Conservation (phyloP, 2,113 vertebrate genomes). For the Heterocephalus glaber region DNA sequence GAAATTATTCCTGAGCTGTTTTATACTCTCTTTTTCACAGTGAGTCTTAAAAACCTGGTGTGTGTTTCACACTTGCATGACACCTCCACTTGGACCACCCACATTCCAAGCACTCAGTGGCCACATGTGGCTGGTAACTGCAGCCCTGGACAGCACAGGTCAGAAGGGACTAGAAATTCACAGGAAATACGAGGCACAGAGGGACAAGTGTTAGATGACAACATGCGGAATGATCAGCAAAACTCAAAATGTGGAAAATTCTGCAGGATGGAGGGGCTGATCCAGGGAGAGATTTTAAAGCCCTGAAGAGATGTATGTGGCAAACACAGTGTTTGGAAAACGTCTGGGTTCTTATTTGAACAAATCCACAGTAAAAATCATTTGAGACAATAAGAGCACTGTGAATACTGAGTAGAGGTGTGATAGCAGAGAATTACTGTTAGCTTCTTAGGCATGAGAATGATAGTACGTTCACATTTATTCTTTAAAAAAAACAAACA, state of each 20-base stretch:
- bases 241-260: background rate
- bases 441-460: background rate
- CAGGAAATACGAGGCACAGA: background rate
- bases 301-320: background rate
- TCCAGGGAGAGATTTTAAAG: background rate
- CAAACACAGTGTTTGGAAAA: background rate
- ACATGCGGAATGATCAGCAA: background rate
- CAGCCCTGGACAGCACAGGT: accelerated
- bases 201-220: background rate
- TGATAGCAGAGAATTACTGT: background rate
- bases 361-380: slow-evolving; percentile 6
- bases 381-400: background rate
- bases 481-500: background rate
- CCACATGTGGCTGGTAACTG: background rate
- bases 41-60: background rate
- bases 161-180: background rate
- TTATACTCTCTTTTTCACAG: background rate
- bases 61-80: background rate
- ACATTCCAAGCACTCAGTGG: background rate
- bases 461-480: background rate
- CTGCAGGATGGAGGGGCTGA: background rate
- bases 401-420: background rate
- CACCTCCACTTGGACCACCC: background rate
- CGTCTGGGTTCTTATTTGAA: background rate
- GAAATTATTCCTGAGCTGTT: background rate